Conservation (phyloP, 2,113 vertebrate genomes). For the Scolopax mira region DNA sequence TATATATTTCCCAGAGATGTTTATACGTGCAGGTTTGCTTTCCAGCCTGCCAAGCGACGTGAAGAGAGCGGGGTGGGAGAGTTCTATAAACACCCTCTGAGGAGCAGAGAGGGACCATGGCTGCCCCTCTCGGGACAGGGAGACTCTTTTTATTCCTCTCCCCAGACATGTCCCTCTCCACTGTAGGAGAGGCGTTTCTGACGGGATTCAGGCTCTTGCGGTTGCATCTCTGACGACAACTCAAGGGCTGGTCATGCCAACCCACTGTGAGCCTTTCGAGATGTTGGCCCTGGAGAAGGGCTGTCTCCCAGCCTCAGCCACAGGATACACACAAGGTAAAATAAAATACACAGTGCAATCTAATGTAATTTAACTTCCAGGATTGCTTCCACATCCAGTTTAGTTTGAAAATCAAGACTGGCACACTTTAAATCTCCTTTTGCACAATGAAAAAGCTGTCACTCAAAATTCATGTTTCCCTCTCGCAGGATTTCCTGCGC, state of each 20-base stretch:
- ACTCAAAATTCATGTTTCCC: background rate
- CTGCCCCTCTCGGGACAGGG: background rate
- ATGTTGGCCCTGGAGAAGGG: background rate
- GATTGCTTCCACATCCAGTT: background rate
- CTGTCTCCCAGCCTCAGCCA: background rate
- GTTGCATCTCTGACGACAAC: background rate
- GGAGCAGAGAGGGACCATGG: background rate
- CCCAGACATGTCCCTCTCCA: background rate
- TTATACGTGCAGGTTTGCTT: background rate
- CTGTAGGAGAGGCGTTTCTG: background rate
- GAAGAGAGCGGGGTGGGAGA: background rate
- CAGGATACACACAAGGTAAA: background rate
- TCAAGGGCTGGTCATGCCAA: background rate
- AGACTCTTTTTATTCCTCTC: background rate
- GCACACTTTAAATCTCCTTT: slow-evolving; percentile 1
- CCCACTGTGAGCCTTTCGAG: background rate
- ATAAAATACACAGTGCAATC: background rate
- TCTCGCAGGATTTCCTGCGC: background rate
- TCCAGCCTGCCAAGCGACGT: background rate
- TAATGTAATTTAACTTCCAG: background rate
- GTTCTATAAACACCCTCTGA: background rate
- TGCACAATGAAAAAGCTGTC: background rate
- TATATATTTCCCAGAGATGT: slow-evolving; percentile 18
- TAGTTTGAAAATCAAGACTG: background rate
- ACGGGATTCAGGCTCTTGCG: background rate